Evolutionary conservation across 2,888 invertebrate genomes (phyloP), one percentile per base, ranked within the genome.

Genomic region (Tachina grossa): DNA sequence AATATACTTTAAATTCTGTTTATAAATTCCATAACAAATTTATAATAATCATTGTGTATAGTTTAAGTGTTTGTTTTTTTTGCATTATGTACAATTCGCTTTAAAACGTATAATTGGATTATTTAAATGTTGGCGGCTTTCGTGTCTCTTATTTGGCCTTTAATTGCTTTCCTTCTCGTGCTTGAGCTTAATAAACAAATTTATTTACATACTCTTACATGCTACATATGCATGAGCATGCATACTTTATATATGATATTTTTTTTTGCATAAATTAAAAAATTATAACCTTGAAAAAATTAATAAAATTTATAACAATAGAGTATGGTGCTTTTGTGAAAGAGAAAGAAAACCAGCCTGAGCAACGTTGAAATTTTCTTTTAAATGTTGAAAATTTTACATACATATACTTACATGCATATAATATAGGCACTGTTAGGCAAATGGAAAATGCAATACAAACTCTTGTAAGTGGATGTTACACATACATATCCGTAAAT

Each of bases 41-140:
- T 16, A 13, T 43, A 69, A 51, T 66, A 57, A 57, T 16, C 9
- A 31, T 22, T 78, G 11, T 43, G 53, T 65, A 22, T 31, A 55
- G 43, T 45, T 53, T 75, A 31, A 43, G 11, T 51, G 9, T 14
- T 31, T 31, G 31, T 14, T 43, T 53, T 1, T 41, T 43, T 51
- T 22, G 16, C 19, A 51, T 22, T 51, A 16, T 57, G 22, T 59
- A 39, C 41, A 5, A 41, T 69, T 68, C 13, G 10, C 41, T 77
- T 69, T 59, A 78, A 61, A 22, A 45, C 22, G 43, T 61, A 45
- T 68, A 68, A 77, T 43, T 43, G 65, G 74, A 59, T 66, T 66
- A 41, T 71, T 61, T 14, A 69, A 69, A 77, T 66, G 55, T 43
- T 57, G n/a, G 6, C 49, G 68, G n/a, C 22, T 51, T 78, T 68